A percentile compares a stretch with the other conserved stretches of the same genome.
Evolutionary conservation across 2,113 vertebrate species (phyloP).

Genomic region (Saccopteryx leptura): DNA sequence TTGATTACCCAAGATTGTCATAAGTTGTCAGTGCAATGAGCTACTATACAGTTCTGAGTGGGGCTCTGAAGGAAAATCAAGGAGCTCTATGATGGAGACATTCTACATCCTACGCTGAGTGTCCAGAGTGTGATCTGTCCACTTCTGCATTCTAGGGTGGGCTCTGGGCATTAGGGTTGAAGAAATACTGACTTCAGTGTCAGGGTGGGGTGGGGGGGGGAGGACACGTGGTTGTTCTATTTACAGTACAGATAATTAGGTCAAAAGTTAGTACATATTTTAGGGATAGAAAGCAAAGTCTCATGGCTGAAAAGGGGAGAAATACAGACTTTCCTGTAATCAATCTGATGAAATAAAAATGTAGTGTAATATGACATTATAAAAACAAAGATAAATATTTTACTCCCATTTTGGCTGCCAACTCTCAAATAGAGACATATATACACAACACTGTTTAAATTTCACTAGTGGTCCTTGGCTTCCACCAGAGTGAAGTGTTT

Average conservation of each 20-base stretch:
- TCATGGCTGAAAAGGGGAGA: neutral
- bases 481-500: neutral
- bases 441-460: neutral
- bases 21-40: neutral
- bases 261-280: neutral
- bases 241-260: neutral
- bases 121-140: neutral
- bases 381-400: constrained; percentile 18
- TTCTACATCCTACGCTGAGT: neutral
- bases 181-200: neutral
- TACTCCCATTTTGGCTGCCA: neutral
- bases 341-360: neutral
- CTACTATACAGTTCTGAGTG: neutral
- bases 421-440: neutral
- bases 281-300: neutral
- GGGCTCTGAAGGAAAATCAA: neutral
- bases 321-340: neutral
- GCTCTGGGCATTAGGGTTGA: neutral
- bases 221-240: neutral
- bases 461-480: neutral
- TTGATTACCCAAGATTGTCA: neutral
- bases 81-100: neutral
- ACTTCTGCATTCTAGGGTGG: neutral
- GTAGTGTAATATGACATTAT: neutral
- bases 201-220: too few relatives aligned